Base-by-base conservation (phyloP, 2,113 vertebrate species). In the Ramphastos sulfuratus region DNA sequence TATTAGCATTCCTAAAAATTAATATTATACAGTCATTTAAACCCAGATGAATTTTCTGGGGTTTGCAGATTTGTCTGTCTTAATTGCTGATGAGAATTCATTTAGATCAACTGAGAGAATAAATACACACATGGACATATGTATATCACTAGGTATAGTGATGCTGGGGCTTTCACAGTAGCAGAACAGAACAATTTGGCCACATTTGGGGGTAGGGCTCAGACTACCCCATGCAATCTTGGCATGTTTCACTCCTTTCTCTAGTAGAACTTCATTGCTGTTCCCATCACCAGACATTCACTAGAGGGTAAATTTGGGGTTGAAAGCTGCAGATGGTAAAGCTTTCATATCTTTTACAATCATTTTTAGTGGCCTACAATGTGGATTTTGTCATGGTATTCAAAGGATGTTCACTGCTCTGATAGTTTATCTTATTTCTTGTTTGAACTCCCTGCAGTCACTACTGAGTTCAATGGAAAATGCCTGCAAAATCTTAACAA, bases 401-500 rank as follows among this genome's bases (percentile, higher is more conserved):
- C 33, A 56, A 87, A 64, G 44, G 46, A 48, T 60, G 31, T 74
- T 93, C 28, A 2, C 54, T 44, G 44, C 48, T 91, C 64, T 95
- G 54, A 92, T 37, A 21, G 37, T 52, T 88, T 8, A 9, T 87
- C 28, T 85, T 3, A 4, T 87, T 80, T 91, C 37, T 80, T 91
- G 55, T 4, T 2, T 44, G 21, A 61, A 31, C 19, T 15, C 33
- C 8, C 21, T 69, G 24, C 92, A 99, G 99, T 98, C 97, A 3
- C 92, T 99, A 24, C 83, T 92, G 66, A 97, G 96, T 5, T 98
- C 99, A 8, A 95, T 99, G 97, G 99, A 98, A 92, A 89, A 97
- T 28, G 97, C 98, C 33, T 99, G 99, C 0, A 98, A 99, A 96
- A 98, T 99, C 94, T 97, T 99, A 87, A 99, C 98, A 1, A 52